Evolutionary conservation across 2,888 invertebrate genomes (phyloP).

Genomic region (Trichogramma evanescens): DNA sequence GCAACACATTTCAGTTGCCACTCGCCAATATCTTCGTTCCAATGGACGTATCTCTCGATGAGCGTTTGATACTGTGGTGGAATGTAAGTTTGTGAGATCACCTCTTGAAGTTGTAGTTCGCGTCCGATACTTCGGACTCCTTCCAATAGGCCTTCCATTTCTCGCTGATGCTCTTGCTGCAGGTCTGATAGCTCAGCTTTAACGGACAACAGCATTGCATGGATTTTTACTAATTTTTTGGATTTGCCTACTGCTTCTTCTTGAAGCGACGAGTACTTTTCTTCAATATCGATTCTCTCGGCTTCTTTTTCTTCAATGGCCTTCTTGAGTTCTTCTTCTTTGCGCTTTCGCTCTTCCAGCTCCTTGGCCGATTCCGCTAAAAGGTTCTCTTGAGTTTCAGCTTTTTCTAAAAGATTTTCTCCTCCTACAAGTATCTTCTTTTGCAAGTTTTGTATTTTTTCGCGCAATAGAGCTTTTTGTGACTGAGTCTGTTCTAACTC

Average conservation of each 20-base stretch:
- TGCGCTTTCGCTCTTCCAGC: conserved; percentile 67
- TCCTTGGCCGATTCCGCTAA: conserved; percentile 82
- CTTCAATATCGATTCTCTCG: conserved; percentile 87
- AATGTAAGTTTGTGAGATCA: conserved; percentile 87
- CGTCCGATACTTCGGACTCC: conserved; percentile 83
- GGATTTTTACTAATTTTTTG: conserved; percentile 84
- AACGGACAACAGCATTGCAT: conserved; percentile 77
- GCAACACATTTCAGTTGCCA: conserved; percentile 98
- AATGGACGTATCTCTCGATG: conserved; percentile 86
- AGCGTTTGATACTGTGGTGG: conserved; percentile 87
- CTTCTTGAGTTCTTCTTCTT: conserved; percentile 74
- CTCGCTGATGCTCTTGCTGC: conserved; percentile 90
- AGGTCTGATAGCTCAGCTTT: conserved; percentile 80
- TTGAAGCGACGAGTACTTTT: conserved; percentile 87
- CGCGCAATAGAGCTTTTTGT: conserved; percentile 76
- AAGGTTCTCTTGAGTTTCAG: conserved; percentile 84
- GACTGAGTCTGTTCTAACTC: conserved; percentile 71
- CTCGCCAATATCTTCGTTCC: conserved; percentile 98
- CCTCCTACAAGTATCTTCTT: conserved; percentile 96
- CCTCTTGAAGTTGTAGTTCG: conserved; percentile 84
- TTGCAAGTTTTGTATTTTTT: conserved; percentile 83
- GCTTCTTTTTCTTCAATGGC: conserved; percentile 86
- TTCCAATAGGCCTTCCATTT: conserved; percentile 93
- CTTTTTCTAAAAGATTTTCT: conserved; percentile 94
- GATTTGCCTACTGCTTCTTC: conserved; percentile 91